These are phyloP conservation scores for Nudaria mundana DNA, from an alignment of 2,888 invertebrate species.

Conservation along the genomic window DNA sequence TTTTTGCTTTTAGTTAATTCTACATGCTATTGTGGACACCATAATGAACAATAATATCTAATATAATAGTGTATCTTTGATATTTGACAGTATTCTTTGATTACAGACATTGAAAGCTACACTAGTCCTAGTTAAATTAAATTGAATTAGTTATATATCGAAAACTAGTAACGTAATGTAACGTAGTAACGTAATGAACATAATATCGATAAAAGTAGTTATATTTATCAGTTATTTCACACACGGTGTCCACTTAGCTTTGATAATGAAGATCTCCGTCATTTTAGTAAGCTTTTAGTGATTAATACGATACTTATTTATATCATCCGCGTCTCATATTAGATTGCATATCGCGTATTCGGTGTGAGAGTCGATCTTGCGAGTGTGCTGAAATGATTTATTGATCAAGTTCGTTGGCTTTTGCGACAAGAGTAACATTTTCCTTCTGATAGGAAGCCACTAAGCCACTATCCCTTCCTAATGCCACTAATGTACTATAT, in stretches of 20 bases:
- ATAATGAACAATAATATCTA: too few species aligned
- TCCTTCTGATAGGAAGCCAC: conserved; percentile 25
- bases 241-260: conserved; percentile 56
- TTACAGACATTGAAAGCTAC: too few species aligned
- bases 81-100: too few species aligned
- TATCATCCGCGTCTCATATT: conserved; percentile 39
- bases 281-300: conserved; percentile 43
- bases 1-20: conserved; percentile 51
- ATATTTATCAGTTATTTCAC: too few species aligned
- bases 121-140: too few species aligned
- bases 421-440: conserved; percentile 13
- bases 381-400: conserved; percentile 12
- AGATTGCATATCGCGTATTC: conserved; percentile 17
- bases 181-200: too few species aligned
- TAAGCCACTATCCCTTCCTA: conserved; percentile 18
- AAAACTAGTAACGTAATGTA: too few species aligned
- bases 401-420: conserved; percentile 11
- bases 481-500: conserved; percentile 3
- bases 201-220: conserved; percentile 11
- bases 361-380: conserved; percentile 11
- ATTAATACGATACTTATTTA: conserved; percentile 47
- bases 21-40: conserved; percentile 44
- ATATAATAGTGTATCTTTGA: too few species aligned
- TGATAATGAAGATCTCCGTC: conserved; percentile 65
- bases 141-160: too few species aligned